Evolutionary conservation across 2,797 vertebrate genomes (phyloP).

Genomic region (Halcyon smyrnensis): DNA sequence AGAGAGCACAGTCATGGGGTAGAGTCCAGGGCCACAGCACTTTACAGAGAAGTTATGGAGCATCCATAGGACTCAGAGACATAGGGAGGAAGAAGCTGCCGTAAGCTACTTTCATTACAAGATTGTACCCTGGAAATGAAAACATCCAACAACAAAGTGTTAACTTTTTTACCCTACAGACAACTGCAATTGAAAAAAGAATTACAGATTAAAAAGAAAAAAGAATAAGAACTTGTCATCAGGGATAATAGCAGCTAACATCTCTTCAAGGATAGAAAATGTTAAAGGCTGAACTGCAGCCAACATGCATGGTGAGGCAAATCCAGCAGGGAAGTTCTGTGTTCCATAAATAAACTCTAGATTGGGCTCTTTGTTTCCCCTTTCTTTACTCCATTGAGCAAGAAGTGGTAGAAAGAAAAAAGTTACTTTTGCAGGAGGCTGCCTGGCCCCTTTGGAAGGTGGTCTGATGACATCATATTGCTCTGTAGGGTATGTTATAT

Average conservation of each 20-base stretch:
- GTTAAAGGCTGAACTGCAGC: conserved; percentile 6
- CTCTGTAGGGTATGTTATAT: not conserved
- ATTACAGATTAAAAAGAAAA: conserved; percentile 24
- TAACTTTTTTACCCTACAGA: conserved; percentile 25
- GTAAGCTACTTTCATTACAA: not conserved
- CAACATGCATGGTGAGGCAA: not conserved
- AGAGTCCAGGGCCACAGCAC: not conserved
- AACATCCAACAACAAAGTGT: not conserved
- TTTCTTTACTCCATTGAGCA: not conserved
- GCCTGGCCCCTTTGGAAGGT: not conserved
- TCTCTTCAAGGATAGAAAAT: not conserved
- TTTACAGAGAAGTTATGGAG: not conserved
- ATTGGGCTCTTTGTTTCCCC: not conserved
- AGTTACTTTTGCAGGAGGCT: not conserved
- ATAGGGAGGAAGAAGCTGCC: not conserved
- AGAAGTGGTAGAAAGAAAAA: not conserved
- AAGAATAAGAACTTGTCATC: not conserved
- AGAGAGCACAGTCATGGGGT: not conserved
- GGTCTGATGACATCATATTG: not conserved
- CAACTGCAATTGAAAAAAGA: not conserved
- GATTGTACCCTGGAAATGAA: conserved; percentile 7
- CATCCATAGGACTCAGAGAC: not conserved
- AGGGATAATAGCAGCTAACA: not conserved
- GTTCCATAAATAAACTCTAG: not conserved
- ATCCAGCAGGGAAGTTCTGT: not conserved